phyloP scores from a whole-genome alignment of 2,888 invertebrate species.

The Aporophyla lueneburgensis region DNA sequence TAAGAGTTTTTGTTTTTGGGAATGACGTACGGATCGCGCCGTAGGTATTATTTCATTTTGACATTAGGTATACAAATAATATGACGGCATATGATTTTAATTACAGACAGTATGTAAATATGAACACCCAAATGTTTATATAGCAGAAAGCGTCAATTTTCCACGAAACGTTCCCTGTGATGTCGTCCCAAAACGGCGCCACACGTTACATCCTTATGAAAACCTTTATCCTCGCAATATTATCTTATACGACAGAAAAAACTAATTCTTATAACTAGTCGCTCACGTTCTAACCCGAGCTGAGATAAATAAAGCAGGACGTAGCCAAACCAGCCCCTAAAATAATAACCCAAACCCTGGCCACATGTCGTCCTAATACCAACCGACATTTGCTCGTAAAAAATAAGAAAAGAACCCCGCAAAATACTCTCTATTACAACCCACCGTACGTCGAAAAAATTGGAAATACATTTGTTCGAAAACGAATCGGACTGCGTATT shows the following conservation, averaged over 20 bases:
- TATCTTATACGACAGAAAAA: slow-evolving; percentile 62
- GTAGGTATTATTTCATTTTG: too few species aligned
- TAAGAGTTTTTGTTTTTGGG: too few species aligned
- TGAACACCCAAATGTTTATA: background rate
- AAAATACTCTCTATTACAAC: slow-evolving; percentile 87
- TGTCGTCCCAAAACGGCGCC: background rate
- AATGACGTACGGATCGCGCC: too few species aligned
- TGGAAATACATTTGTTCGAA: slow-evolving; percentile 84
- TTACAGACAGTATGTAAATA: background rate
- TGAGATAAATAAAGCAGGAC: slow-evolving; percentile 76
- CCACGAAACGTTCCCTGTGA: background rate
- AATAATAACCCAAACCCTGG: slow-evolving; percentile 85
- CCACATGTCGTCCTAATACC: slow-evolving; percentile 88
- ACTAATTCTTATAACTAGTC: slow-evolving; percentile 55
- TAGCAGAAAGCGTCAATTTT: background rate
- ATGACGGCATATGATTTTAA: background rate
- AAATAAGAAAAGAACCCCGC: slow-evolving; percentile 86
- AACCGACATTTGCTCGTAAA: slow-evolving; percentile 84
- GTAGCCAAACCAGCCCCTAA: slow-evolving; percentile 77
- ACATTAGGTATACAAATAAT: background rate
- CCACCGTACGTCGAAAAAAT: slow-evolving; percentile 80
- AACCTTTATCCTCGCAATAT: slow-evolving; percentile 59
- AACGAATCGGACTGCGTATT: slow-evolving; percentile 70
- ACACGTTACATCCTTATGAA: slow-evolving; percentile 27
- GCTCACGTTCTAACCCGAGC: slow-evolving; percentile 67